These are phyloP conservation scores for Tragelaphus eurycerus DNA, from an alignment of 2,797 vertebrate species.

Conservation along the genomic window DNA sequence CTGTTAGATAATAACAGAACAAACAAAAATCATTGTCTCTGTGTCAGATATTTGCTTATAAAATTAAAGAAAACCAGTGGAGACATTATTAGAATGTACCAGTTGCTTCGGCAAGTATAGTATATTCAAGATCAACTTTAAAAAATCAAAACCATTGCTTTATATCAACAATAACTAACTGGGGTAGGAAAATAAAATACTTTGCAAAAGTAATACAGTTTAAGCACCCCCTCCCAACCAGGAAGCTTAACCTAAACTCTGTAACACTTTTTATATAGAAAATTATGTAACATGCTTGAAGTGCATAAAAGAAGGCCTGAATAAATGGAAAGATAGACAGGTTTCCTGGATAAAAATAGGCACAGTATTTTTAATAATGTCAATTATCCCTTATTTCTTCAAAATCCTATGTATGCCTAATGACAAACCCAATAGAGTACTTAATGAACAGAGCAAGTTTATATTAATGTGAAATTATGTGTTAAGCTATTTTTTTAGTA, in stretches of 20 bases:
- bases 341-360: neutral
- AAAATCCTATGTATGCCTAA: neutral
- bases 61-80: constrained; percentile 11
- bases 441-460: neutral
- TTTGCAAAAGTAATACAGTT: neutral
- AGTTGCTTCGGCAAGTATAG: neutral
- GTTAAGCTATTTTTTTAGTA: neutral
- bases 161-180: neutral
- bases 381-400: neutral
- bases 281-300: neutral
- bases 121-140: neutral
- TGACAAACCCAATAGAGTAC: neutral
- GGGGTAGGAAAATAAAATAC: neutral
- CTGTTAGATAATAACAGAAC: neutral
- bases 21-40: neutral
- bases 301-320: neutral
- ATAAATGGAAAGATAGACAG: neutral
- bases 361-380: neutral
- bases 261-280: neutral
- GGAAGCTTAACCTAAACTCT: neutral
- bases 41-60: neutral
- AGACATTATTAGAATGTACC: constrained; percentile 1
- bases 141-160: constrained; percentile 1
- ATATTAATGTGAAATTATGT: neutral
- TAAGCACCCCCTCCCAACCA: neutral